Conservation (phyloP, 2,797 vertebrate genomes). For the Ctenochaetus hawaiiensis region DNA sequence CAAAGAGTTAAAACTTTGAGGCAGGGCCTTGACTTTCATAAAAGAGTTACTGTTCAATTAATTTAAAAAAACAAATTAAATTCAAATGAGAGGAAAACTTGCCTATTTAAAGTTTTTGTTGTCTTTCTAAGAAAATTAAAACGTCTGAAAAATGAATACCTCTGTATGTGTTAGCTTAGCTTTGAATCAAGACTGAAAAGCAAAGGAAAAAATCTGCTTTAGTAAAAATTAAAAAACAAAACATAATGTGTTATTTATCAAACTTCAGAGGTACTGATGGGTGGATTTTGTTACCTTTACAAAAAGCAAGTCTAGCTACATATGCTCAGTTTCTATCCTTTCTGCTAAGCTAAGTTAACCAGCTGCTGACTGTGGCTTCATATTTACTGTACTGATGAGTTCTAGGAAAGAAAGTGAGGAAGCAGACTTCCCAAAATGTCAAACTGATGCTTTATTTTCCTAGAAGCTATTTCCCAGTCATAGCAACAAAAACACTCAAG, state of each 20-base stretch:
- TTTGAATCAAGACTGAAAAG: not conserved
- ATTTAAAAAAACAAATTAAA: no score
- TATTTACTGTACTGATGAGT: not conserved
- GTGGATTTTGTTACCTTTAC: not conserved
- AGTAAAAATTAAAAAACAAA: not conserved
- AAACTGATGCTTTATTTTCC: not conserved
- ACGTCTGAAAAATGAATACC: not conserved
- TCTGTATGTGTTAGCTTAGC: not conserved
- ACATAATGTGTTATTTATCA: not conserved
- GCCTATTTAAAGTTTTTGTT: not conserved
- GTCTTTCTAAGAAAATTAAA: not conserved
- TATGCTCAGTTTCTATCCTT: no score
- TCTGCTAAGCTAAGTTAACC: not conserved
- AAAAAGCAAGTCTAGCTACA: not conserved
- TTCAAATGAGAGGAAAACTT: no score
- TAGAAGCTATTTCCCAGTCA: conserved; percentile 28
- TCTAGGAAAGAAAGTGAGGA: not conserved
- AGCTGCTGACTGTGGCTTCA: not conserved
- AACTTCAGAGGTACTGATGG: not conserved
- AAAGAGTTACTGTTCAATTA: no score
- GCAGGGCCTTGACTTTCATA: no score
- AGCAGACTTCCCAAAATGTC: not conserved
- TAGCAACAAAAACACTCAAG: conserved; percentile 28
- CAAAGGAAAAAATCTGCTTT: not conserved
- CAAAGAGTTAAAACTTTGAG: not conserved